phyloP scores from a whole-genome alignment of 53 echinoderm and acorn worm genomes.

The Crossaster papposus region DNA sequence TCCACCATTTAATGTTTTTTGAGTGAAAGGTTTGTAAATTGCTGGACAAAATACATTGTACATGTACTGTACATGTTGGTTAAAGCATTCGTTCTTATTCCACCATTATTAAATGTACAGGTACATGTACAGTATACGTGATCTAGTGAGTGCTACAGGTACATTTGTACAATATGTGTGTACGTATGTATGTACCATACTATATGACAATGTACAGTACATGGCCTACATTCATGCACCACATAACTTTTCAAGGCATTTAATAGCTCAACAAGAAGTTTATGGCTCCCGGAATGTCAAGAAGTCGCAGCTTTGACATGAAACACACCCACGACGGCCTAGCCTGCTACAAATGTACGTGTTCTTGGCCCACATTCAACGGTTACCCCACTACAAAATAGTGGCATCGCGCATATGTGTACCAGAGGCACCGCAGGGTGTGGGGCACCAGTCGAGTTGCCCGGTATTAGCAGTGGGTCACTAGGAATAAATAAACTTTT shows the following conservation, averaged over 20 bases:
- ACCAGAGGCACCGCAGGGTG: neutral
- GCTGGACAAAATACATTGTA: too few species aligned
- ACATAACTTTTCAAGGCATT: neutral
- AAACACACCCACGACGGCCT: slow-evolving; percentile 44
- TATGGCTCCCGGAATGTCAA: slow-evolving; percentile 33
- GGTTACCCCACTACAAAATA: neutral
- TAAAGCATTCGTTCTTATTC: too few species aligned
- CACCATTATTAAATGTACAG: neutral
- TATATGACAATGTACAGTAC: neutral
- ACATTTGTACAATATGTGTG: neutral
- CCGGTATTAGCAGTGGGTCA: neutral
- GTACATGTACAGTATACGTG: neutral
- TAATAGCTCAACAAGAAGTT: slow-evolving; percentile 28
- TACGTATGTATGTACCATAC: neutral
- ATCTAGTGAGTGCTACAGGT: neutral
- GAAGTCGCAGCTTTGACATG: slow-evolving; percentile 3
- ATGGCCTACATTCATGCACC: neutral
- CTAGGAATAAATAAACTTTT: neutral
- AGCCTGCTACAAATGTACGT: neutral
- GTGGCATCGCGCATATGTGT: neutral
- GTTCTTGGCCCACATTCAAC: slow-evolving; percentile 2
- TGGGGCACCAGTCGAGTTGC: neutral
- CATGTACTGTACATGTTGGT: too few species aligned
- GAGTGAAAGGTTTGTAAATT: too few species aligned
- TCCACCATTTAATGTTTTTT: too few species aligned